These are phyloP conservation scores for Saguinus imperator DNA, from an alignment of 2,113 vertebrate species.

Conservation along the genomic window DNA sequence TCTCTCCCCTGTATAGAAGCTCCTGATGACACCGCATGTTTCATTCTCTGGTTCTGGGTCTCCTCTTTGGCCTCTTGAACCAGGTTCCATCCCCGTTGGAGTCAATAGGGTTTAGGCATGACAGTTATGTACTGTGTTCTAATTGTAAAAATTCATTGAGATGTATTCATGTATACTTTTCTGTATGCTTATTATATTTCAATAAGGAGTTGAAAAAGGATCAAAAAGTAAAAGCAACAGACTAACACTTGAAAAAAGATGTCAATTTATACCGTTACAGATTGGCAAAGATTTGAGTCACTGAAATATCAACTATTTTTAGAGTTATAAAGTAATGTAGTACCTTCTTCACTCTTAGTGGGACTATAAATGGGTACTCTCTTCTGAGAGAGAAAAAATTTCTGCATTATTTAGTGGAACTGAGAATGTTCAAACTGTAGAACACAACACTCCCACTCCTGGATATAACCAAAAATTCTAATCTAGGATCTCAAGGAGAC, in stretches of 20 bases:
- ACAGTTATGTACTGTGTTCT: background rate
- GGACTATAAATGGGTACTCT: background rate
- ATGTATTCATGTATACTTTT: background rate
- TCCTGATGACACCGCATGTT: too few relatives aligned
- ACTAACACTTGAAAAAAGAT: background rate
- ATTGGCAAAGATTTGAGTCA: background rate
- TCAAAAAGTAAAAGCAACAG: background rate
- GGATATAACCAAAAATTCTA: background rate
- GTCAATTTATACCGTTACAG: background rate
- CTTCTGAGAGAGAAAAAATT: background rate
- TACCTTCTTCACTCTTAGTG: background rate
- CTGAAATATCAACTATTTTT: background rate
- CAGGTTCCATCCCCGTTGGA: too few relatives aligned
- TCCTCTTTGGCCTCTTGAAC: too few relatives aligned
- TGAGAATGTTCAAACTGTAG: background rate
- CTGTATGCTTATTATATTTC: background rate
- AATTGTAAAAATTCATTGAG: background rate
- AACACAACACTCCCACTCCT: background rate
- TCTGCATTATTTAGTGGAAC: background rate
- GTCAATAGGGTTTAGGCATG: too few relatives aligned
- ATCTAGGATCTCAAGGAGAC: background rate
- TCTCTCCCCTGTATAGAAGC: too few relatives aligned
- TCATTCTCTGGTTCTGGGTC: too few relatives aligned
- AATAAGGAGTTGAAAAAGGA: background rate
- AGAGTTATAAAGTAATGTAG: background rate